These are phyloP conservation scores for Apamea crenata DNA, from an alignment of 2,888 invertebrate species.

Conservation along the genomic window DNA sequence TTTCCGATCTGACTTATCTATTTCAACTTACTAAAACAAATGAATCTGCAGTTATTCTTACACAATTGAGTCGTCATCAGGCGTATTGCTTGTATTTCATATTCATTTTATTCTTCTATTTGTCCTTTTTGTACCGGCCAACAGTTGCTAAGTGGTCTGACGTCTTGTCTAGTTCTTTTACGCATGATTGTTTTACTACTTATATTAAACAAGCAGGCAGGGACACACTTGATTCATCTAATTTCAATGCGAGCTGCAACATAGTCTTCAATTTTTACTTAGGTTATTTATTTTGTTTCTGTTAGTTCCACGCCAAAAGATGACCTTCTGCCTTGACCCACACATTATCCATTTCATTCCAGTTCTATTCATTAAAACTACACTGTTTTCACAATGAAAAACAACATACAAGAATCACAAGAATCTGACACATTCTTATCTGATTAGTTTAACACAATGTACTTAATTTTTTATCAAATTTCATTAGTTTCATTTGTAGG, in stretches of 20 bases:
- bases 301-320: constrained; percentile 1
- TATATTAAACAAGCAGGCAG: not conserved
- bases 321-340: constrained; percentile 29
- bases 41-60: constrained; percentile 4
- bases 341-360: not conserved
- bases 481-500: not conserved
- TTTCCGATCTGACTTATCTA: constrained; percentile 1
- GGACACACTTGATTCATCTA: not conserved
- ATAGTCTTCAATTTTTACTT: not conserved
- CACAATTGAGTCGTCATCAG: constrained; percentile 20
- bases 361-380: constrained; percentile 3
- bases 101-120: constrained; percentile 3
- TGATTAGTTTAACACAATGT: not conserved
- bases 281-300: constrained; percentile 5
- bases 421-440: not conserved
- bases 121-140: not conserved
- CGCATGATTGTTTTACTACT: not conserved
- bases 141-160: not conserved
- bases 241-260: constrained; percentile 10
- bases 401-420: not conserved
- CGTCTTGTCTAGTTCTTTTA: not conserved
- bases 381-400: constrained; percentile 2
- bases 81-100: constrained; percentile 40
- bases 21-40: constrained; percentile 14
- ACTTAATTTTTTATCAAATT: constrained; percentile 8